Percentiles rank a stretch among this genome's conserved stretches.
Conservation (phyloP, 2,113 vertebrate species). For the Apistogramma diplotaenia region DNA sequence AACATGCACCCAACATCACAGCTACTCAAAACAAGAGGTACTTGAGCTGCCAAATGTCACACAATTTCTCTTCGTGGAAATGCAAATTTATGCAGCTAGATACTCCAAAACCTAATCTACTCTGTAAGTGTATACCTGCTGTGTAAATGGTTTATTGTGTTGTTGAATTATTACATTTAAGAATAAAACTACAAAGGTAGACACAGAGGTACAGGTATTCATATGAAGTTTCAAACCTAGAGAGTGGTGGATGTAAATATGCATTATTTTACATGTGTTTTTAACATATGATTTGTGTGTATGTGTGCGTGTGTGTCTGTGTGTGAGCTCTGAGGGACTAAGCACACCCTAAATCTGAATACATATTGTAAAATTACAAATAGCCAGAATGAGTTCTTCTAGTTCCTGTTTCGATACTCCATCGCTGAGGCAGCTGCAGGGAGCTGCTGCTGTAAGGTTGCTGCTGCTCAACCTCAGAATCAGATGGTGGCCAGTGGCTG, state of each 20-base stretch:
- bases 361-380: not conserved
- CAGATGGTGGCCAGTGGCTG: too few relatives aligned
- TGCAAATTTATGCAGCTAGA: slow-evolving; percentile 54
- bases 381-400: too few relatives aligned
- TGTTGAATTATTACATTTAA: slow-evolving; percentile 38
- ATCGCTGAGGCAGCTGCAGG: too few relatives aligned
- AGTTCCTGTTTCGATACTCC: too few relatives aligned
- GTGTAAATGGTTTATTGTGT: slow-evolving; percentile 4
- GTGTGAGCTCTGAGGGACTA: not conserved
- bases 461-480: too few relatives aligned
- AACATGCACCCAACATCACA: slow-evolving; percentile 33
- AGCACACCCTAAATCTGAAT: not conserved
- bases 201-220: not conserved
- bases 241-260: not conserved
- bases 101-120: slow-evolving; percentile 54
- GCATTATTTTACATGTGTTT: not conserved
- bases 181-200: not conserved
- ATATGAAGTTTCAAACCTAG: not conserved
- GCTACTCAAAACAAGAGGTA: slow-evolving; percentile 60
- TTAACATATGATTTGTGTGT: not conserved
- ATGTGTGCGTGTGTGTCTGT: not conserved
- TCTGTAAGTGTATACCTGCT: slow-evolving; percentile 39
- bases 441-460: too few relatives aligned
- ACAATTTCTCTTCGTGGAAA: slow-evolving; percentile 43
- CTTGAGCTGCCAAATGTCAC: slow-evolving; percentile 63